Base-by-base conservation (phyloP, 2,797 vertebrate species). In the Picus viridis region DNA sequence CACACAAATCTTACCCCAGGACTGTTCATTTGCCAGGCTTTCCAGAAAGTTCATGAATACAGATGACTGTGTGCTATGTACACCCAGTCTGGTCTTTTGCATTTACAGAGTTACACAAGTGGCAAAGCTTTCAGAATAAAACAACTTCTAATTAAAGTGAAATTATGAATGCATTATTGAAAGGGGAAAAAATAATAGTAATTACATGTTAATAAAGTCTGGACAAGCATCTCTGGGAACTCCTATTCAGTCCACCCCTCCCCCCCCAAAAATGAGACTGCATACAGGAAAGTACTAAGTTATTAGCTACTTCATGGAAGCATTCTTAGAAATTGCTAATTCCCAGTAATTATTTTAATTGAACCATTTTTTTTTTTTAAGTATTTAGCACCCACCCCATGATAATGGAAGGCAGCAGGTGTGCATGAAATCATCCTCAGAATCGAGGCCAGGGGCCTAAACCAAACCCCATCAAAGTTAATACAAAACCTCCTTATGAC, bases 241-340 rank as follows among this genome's bases (percentile, higher is more conserved):
- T 70, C 49, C 53, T 32, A 54, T 79, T 89, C 67, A 78, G 8
- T 53, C 70, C 67, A 90, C 45, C 12, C 65, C 9, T 7, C 34
- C 39, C 62, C 9, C 23, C 34, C 34, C 34, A 4, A 43, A 91
- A 92, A 80, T 56, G 18, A 63, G 39, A 77, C 45, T 16, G 30
- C 30, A 58, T 36, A 20, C 29, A 81, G 34, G 9, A 67, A 90
- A 94, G 34, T 57, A 70, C 10, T 77, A 84, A 75, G 32, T 72
- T 89, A 89, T 87, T 77, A 92, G 43, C 19, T 39, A 87, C 43
- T 27, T 78, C 34, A 39, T 72, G 53, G 92, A 92, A 93, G 58
- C 88, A 69, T 80, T 85, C 82, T 89, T 81, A 83, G 79, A 94
- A 83, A 93, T 87, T 87, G 70, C 24, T 90, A 90, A 92, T 89